A percentile compares a stretch with the other conserved stretches of the same genome.
phyloP scores from a whole-genome alignment of 2,797 vertebrate genomes.

The Huso huso region DNA sequence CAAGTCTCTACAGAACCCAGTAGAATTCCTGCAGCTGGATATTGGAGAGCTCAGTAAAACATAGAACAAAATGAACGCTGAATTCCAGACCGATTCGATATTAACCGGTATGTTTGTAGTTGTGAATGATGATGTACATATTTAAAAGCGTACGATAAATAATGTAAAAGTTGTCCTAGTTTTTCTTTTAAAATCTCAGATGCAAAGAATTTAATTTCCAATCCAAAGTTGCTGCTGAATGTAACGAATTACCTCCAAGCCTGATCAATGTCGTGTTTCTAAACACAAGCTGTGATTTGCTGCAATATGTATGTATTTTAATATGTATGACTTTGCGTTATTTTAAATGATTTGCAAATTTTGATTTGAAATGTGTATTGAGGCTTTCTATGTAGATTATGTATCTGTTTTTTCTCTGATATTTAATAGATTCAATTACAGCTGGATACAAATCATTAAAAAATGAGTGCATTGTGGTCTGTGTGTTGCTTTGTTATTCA shows the following conservation, averaged over 20 bases:
- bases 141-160: too few species aligned
- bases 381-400: slow-evolving; percentile 28
- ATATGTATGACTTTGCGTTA: slow-evolving; percentile 1
- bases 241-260: slow-evolving; percentile 38
- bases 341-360: slow-evolving; percentile 9
- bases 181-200: too few species aligned
- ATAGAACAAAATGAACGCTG: too few species aligned
- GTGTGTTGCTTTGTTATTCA: too few species aligned
- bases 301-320: slow-evolving; percentile 1
- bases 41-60: too few species aligned
- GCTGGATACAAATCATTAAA: slow-evolving; percentile 62
- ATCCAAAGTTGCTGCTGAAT: slow-evolving; percentile 38
- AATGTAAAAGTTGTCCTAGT: too few species aligned
- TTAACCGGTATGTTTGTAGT: too few species aligned
- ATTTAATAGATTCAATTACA: slow-evolving; percentile 33
- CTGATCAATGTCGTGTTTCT: not conserved
- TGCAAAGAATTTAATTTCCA: slow-evolving; percentile 7
- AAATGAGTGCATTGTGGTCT: too few species aligned
- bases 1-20: too few species aligned
- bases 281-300: not conserved
- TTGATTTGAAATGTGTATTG: slow-evolving; percentile 28
- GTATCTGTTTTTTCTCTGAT: slow-evolving; percentile 37
- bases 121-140: too few species aligned
- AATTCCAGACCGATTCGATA: too few species aligned
- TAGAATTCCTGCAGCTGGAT: too few species aligned